Evolutionary conservation across 2,113 vertebrate genomes (phyloP).

Genomic region (Rhinichthys klamathensis): DNA sequence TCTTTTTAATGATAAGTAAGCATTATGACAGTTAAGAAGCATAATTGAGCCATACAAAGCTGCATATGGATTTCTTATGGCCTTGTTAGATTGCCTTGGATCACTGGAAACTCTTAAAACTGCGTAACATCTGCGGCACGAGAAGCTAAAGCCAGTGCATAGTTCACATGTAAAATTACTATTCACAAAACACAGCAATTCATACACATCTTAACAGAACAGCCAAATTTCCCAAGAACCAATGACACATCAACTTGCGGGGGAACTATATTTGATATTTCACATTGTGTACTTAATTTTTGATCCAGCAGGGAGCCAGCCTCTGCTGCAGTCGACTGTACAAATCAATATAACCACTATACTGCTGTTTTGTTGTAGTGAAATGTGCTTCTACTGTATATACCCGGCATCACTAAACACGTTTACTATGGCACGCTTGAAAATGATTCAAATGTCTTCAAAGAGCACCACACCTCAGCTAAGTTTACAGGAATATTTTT

Average conservation of each 20-base stretch:
- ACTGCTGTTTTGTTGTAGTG: not conserved
- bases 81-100: slow-evolving; percentile 24
- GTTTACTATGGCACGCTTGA: not conserved
- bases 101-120: slow-evolving; percentile 27
- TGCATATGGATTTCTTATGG: not conserved
- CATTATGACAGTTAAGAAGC: slow-evolving; percentile 19
- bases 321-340: slow-evolving; percentile 48
- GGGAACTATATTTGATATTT: slow-evolving; percentile 24
- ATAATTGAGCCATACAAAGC: slow-evolving; percentile 9
- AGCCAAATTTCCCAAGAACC: not conserved
- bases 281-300: not conserved
- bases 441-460: not conserved
- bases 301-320: slow-evolving; percentile 51
- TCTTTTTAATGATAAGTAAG: slow-evolving; percentile 6
- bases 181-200: slow-evolving; percentile 29
- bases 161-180: slow-evolving; percentile 52
- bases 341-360: not conserved
- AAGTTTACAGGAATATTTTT: not conserved
- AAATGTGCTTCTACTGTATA: not conserved
- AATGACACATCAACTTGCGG: not conserved
- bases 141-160: slow-evolving; percentile 34
- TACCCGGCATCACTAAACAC: not conserved
- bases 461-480: not conserved
- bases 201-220: slow-evolving; percentile 2
- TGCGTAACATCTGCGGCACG: not conserved